Evolutionary conservation across 1,140 invertebrate species (phyloP).

Genomic region (Drosophila repletoides): DNA sequence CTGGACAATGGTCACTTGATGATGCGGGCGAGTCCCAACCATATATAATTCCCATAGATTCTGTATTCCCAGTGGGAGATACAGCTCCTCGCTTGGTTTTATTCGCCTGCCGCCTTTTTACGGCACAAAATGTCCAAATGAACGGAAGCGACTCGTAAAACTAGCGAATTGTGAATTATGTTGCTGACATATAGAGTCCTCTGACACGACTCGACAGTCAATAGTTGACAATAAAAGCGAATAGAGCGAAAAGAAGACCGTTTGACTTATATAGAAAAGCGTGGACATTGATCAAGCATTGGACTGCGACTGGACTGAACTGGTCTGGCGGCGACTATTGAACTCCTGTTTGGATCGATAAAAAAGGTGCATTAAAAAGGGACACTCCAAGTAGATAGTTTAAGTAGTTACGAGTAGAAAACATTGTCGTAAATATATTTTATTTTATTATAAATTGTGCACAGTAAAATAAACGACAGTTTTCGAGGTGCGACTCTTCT

Average conservation of each 20-base stretch:
- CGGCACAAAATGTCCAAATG: slow-evolving; percentile 60
- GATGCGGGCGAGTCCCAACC: slow-evolving; percentile 71
- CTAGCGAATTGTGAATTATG: slow-evolving; percentile 82
- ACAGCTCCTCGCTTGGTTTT: slow-evolving; percentile 49
- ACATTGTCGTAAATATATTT: slow-evolving; percentile 78
- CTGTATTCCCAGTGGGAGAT: slow-evolving; percentile 20
- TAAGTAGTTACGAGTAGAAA: slow-evolving; percentile 68
- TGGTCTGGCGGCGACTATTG: slow-evolving; percentile 51
- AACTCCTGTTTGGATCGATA: slow-evolving; percentile 73
- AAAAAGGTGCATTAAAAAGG: slow-evolving; percentile 74
- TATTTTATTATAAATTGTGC: slow-evolving; percentile 75
- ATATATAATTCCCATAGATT: slow-evolving; percentile 27
- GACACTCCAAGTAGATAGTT: slow-evolving; percentile 45
- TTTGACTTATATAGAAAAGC: slow-evolving; percentile 36
- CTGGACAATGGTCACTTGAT: slow-evolving; percentile 81
- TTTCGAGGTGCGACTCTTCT: slow-evolving; percentile 41
- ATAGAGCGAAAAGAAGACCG: not conserved
- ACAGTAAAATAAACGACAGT: slow-evolving; percentile 32
- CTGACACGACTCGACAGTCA: slow-evolving; percentile 53
- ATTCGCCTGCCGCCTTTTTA: slow-evolving; percentile 65
- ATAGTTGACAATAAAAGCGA: slow-evolving; percentile 69
- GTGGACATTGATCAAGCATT: slow-evolving; percentile 30
- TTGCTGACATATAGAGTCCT: slow-evolving; percentile 68
- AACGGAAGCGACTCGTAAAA: slow-evolving; percentile 82
- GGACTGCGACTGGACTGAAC: not conserved